phyloP scores from a whole-genome alignment of 2,888 invertebrate species.

The Imbricaverruca yamaguchii region DNA sequence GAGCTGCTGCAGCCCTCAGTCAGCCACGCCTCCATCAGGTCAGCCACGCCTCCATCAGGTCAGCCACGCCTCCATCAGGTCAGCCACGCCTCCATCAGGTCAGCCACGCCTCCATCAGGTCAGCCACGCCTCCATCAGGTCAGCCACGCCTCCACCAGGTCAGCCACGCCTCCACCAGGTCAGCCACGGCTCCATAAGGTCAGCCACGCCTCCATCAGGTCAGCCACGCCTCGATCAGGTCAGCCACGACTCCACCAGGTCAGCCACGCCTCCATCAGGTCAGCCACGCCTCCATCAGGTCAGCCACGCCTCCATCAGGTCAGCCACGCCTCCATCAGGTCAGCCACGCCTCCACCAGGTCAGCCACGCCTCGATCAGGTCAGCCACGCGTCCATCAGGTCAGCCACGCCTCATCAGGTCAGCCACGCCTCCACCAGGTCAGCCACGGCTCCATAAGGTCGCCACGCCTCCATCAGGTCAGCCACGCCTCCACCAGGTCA shows the following conservation, averaged over 20 bases:
- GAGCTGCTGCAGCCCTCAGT: conserved; percentile 55
- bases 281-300: not conserved
- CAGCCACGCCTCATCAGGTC: too few species aligned
- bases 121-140: not conserved
- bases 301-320: too few species aligned
- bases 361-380: too few species aligned
- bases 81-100: not conserved
- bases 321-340: too few species aligned
- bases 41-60: not conserved
- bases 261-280: not conserved
- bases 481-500: too few species aligned
- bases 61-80: not conserved
- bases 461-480: too few species aligned
- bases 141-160: not conserved
- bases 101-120: not conserved
- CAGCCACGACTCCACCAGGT: not conserved
- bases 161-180: not conserved
- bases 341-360: conserved; percentile 36
- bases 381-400: too few species aligned
- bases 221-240: not conserved
- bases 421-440: too few species aligned
- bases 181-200: not conserved
- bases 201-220: not conserved
- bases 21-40: not conserved
- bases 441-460: too few species aligned